These are phyloP conservation scores for Drosophila eugracilis DNA, from an alignment of 1,140 invertebrate species.

Conservation along the genomic window DNA sequence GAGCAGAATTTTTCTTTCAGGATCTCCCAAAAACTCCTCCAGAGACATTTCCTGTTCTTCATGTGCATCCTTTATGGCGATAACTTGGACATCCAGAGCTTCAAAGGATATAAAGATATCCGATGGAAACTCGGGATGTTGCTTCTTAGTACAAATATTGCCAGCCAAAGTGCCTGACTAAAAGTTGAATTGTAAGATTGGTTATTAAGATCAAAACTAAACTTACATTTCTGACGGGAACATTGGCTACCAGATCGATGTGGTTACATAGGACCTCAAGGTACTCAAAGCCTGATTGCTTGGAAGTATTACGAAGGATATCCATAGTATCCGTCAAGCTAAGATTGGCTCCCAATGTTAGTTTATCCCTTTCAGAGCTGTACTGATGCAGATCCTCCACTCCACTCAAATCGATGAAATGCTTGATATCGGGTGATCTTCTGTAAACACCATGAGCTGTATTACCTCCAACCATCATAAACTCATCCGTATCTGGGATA, in stretches of 20 bases:
- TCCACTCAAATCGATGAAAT: conserved; percentile 90
- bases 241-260: conserved; percentile 89
- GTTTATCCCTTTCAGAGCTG: conserved; percentile 38
- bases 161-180: conserved; percentile 90
- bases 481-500: conserved; percentile 82
- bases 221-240: conserved; percentile 89
- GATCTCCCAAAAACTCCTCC: conserved; percentile 43
- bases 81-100: conserved; percentile 87
- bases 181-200: neutral
- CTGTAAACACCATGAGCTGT: conserved; percentile 88
- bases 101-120: conserved; percentile 91
- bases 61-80: conserved; percentile 30
- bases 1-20: conserved; percentile 44
- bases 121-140: conserved; percentile 90
- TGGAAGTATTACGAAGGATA: conserved; percentile 86
- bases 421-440: conserved; percentile 84
- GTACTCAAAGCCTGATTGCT: conserved; percentile 86
- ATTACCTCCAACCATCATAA: conserved; percentile 86
- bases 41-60: conserved; percentile 59
- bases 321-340: conserved; percentile 88
- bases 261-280: conserved; percentile 85
- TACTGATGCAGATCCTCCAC: conserved; percentile 87
- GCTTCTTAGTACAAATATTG: conserved; percentile 91
- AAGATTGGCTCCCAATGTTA: conserved; percentile 88
- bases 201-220: fast-evolving